Evolutionary conservation across 1,140 invertebrate species (phyloP).

Genomic region (Aphelinus atriplicis): DNA sequence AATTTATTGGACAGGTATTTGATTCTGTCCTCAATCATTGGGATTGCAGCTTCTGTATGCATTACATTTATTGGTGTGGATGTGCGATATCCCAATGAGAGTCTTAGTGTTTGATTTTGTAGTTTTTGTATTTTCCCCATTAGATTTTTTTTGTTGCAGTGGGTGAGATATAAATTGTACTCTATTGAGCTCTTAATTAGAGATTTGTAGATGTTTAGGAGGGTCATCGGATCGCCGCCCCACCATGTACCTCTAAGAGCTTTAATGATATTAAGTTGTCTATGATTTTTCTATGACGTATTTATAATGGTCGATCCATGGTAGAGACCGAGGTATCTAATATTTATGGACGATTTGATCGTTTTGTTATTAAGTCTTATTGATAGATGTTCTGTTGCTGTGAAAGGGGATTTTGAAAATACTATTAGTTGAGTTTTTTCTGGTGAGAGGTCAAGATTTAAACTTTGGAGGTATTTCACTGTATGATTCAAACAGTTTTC

Average conservation of each 20-base stretch:
- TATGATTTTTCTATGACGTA: slow-evolving; percentile 21
- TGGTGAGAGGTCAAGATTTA: slow-evolving; percentile 17
- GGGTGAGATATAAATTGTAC: background rate
- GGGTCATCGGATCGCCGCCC: slow-evolving; percentile 32
- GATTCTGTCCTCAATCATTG: background rate
- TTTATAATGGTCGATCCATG: slow-evolving; percentile 34
- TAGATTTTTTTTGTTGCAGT: background rate
- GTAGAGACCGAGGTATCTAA: slow-evolving; percentile 33
- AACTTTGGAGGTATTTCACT: background rate
- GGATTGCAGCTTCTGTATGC: background rate
- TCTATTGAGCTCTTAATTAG: slow-evolving; percentile 37
- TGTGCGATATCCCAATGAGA: slow-evolving; percentile 6
- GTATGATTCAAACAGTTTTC: background rate
- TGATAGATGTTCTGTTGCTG: background rate
- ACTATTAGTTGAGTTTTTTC: slow-evolving; percentile 22
- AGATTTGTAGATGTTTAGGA: slow-evolving; percentile 36
- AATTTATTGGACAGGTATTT: slow-evolving; percentile 6
- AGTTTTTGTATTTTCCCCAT: slow-evolving; percentile 27
- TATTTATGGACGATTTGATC: background rate
- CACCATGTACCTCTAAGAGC: slow-evolving; percentile 25
- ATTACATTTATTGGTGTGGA: slow-evolving; percentile 25
- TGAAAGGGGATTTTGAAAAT: background rate
- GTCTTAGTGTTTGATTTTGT: slow-evolving; percentile 13
- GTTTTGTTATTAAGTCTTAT: slow-evolving; percentile 12
- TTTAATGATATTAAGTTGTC: slow-evolving; percentile 27